Base-by-base conservation (phyloP, 2,113 vertebrate genomes). In the Rhodinocichla rosea region DNA sequence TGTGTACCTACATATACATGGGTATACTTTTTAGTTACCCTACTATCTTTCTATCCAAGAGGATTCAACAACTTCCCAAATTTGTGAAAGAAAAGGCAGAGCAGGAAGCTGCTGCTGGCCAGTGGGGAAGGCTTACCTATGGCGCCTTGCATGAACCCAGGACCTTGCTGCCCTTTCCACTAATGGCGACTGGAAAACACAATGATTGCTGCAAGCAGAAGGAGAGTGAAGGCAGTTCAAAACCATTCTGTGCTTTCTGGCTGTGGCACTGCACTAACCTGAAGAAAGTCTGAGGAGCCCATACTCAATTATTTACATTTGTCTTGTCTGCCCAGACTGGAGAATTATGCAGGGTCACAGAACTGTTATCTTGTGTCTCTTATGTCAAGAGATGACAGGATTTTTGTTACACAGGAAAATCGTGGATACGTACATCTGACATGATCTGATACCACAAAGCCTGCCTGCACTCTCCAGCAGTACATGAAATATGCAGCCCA, bases 401-500 rank as follows among this genome's bases (percentile, higher is more conserved):
- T 76, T 94, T 93, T 78, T 84, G 77, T 91, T 84, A 60, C 44
- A 84, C 32, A 40, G 89, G 40, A 75, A 94, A 56, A 87, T 0
- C 7, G 23, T 20, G 64, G 69, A 35, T 82, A 44, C 3, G 2
- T 62, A 68, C 69, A 82, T 84, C 74, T 78, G 84, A 35, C 32
- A 30, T 65, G 74, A 57, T 62, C 75, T 84, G 87, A 76, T 69
- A 37, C 83, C 69, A 39, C 62, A 12, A 40, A 79, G 69, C 69
- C 91, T 87, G 83, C 57, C 73, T 94, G 62, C 30, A 23, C 65
- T 84, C 49, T 84, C 47, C 60, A 68, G 83, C 24, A 87, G 69
- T 15, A 84, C 62, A 92, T 84, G 89, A 94, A 91, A 94, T 87
- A 92, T 78, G 73, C 92, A 96, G 64, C 53, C 59, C 40, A 4